Base-by-base conservation (phyloP, 2,797 vertebrate genomes). In the Spheniscus humboldti region DNA sequence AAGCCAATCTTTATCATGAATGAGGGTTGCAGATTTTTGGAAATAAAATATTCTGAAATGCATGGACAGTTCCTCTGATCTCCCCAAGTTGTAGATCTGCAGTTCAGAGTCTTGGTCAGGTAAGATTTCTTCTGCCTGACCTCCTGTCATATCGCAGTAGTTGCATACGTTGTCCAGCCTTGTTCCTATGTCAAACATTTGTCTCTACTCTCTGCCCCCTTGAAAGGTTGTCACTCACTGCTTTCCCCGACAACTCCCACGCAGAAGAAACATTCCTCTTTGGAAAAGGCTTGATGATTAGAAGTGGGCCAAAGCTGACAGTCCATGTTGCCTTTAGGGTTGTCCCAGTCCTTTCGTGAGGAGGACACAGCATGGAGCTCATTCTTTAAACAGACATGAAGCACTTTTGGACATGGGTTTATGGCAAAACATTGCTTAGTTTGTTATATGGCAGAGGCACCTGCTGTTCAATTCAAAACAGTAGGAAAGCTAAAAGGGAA, bases 211-310 rank as follows among this genome's bases (percentile, higher is more conserved):
- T 43, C 25, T 67, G 24, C 23, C 27, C 25, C 18, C 19, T 10
- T 50, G 35, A 56, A 91, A 66, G 18, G 10, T 22, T 85, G 33
- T 19, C 59, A 28, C 47, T 79, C 28, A 19, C 30, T 52, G 41
- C 59, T 72, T 75, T 72, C 18, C 33, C 27, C 3, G 3, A 33
- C 35, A 66, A 25, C 28, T 69, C 39, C 35, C 56, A 97, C 84
- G 74, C 66, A 43, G 96, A 96, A 31, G 95, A 98, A 95, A 95
- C 92, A 14, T 43, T 96, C 7, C 80, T 97, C 37, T 47, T 52
- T 37, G 31, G 62, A 82, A 55, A 39, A 48, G 19, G 6, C 24
- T 59, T 52, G 25, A n/a, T 33, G 57, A 95, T 27, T 94, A 95
- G 8, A 91, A 97, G 56, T 96, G 96, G 35, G 77, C 89, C 57